Percentiles rank a stretch among this genome's conserved stretches.
These are phyloP conservation scores for Phaethon lepturus DNA, from an alignment of 2,113 vertebrate species.

Conservation along the genomic window DNA sequence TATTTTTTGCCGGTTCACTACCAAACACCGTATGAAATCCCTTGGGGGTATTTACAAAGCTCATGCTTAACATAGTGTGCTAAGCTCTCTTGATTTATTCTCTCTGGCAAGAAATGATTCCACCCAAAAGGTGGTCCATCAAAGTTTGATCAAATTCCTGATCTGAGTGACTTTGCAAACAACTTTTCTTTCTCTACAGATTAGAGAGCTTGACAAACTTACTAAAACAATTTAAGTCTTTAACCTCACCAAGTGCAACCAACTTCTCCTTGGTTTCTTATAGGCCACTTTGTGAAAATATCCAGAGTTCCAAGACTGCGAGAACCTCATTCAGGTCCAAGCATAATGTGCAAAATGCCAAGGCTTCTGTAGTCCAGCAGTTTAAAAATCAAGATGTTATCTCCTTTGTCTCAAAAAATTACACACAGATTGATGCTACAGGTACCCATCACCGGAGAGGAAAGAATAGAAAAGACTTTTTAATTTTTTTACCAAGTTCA, in stretches of 20 bases:
- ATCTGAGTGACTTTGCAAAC: background rate
- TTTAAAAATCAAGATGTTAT: background rate
- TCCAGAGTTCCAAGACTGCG: background rate
- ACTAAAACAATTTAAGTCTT: background rate
- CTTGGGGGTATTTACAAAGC: background rate
- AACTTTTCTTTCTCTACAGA: background rate
- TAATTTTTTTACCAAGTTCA: background rate
- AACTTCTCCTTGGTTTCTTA: background rate
- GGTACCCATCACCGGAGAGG: background rate
- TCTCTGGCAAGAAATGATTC: background rate
- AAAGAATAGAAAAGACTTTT: background rate
- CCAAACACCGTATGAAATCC: background rate
- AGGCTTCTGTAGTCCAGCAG: background rate
- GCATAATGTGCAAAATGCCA: background rate
- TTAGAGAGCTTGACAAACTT: background rate
- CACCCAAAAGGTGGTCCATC: background rate
- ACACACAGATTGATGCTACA: background rate
- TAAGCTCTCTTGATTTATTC: background rate
- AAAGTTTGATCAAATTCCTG: background rate
- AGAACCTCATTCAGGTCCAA: background rate
- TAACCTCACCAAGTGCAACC: background rate
- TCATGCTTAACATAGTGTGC: background rate
- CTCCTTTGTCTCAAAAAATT: background rate
- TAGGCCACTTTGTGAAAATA: background rate
- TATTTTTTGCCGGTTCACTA: background rate